These are phyloP conservation scores for Lipotes vexillifer DNA, from an alignment of 2,113 vertebrate genomes.

Conservation along the genomic window DNA sequence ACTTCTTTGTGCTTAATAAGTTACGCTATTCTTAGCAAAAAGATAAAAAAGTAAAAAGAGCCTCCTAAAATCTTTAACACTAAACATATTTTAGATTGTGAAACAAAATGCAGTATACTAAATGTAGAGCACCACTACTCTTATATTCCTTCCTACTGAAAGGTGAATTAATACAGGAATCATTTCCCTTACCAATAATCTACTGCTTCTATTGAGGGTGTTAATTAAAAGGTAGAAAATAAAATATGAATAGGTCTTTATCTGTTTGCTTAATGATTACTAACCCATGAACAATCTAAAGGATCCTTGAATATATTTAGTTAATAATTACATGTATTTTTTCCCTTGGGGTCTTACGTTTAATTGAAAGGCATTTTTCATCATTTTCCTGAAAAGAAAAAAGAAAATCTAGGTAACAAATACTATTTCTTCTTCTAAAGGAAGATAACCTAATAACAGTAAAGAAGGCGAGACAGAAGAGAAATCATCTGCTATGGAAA, in stretches of 20 bases:
- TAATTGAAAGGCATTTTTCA: neutral
- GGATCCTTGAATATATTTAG: neutral
- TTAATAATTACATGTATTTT: conserved; percentile 11
- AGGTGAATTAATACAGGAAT: neutral
- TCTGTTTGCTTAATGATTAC: neutral
- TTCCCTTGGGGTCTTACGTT: neutral
- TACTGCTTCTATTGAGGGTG: neutral
- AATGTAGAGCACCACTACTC: neutral
- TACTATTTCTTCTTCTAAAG: neutral
- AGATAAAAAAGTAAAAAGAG: neutral
- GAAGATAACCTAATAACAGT: neutral
- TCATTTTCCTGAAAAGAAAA: neutral
- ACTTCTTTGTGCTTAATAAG: neutral
- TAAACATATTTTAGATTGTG: neutral
- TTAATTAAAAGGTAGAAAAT: neutral
- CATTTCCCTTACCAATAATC: neutral
- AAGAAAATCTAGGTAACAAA: neutral
- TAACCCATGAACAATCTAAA: neutral
- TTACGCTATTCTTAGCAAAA: neutral
- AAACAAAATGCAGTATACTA: neutral
- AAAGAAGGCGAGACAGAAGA: conserved; percentile 2
- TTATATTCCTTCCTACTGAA: neutral
- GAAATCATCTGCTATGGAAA: neutral
- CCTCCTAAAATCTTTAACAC: neutral
- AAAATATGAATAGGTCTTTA: neutral